phyloP scores from a whole-genome alignment of 2,888 invertebrate species.

The Yponomeuta malinellus region DNA sequence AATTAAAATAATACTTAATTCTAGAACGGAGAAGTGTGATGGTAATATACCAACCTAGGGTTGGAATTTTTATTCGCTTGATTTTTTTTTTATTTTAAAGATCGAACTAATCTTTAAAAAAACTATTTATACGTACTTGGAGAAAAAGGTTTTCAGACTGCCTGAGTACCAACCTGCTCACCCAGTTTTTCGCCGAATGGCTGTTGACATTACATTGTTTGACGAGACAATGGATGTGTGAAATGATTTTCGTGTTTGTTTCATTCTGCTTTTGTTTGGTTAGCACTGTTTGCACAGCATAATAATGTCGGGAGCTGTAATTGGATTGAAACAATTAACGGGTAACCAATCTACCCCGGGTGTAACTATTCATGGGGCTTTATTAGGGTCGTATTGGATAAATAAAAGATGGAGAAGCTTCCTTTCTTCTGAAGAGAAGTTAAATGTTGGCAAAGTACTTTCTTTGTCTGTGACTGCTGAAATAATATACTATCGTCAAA shows the following conservation, averaged over 20 bases:
- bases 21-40: too few species aligned
- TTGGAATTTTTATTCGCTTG: too few species aligned
- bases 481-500: too few species aligned
- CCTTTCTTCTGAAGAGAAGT: too few species aligned
- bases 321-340: conserved; percentile 9
- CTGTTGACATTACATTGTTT: conserved; percentile 40
- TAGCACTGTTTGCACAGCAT: conserved; percentile 6
- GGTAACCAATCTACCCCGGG: not conserved
- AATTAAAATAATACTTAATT: too few species aligned
- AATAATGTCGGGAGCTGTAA: not conserved
- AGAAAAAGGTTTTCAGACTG: too few species aligned
- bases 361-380: not conserved
- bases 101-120: too few species aligned
- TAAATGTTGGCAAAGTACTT: too few species aligned
- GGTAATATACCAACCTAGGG: too few species aligned
- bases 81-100: too few species aligned
- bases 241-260: conserved; percentile 31
- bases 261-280: conserved; percentile 23
- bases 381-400: not conserved
- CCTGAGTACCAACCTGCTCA: conserved; percentile 17
- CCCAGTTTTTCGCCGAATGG: conserved; percentile 32
- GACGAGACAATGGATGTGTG: conserved; percentile 31
- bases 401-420: not conserved
- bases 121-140: too few species aligned
- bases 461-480: too few species aligned